These are phyloP conservation scores for Yponomeuta evonymella DNA, from an alignment of 2,888 invertebrate species.

Conservation along the genomic window DNA sequence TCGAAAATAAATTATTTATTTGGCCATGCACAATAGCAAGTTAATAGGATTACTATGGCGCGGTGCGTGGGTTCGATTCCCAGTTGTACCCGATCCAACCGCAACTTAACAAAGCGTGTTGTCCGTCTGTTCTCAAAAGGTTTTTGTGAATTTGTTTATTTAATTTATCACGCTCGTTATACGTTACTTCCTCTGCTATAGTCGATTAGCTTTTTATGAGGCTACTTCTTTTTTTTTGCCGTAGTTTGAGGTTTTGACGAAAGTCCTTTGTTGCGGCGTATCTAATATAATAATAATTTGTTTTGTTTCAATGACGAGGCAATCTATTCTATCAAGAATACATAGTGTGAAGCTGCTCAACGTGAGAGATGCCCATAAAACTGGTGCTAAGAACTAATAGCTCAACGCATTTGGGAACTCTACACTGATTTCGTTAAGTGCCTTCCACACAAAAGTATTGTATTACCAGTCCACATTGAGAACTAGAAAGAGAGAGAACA, in stretches of 20 bases:
- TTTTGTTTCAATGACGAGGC: slow-evolving; percentile 6
- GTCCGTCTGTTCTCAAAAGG: slow-evolving; percentile 42
- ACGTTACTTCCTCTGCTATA: slow-evolving; percentile 67
- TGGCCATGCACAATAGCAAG: slow-evolving; percentile 56
- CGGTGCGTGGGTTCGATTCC: slow-evolving; percentile 62
- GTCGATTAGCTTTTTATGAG: slow-evolving; percentile 66
- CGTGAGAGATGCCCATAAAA: slow-evolving; percentile 7
- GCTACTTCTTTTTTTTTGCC: slow-evolving; percentile 39
- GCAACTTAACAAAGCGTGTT: slow-evolving; percentile 47
- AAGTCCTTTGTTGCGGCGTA: slow-evolving; percentile 50
- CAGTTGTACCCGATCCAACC: slow-evolving; percentile 46
- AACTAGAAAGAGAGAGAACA: slow-evolving; percentile 63
- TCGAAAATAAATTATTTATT: slow-evolving; percentile 69
- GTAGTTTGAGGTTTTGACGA: slow-evolving; percentile 40
- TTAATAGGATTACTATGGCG: slow-evolving; percentile 62
- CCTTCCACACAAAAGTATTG: slow-evolving; percentile 76
- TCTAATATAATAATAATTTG: slow-evolving; percentile 3
- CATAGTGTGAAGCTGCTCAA: not conserved
- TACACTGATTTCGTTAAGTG: slow-evolving; percentile 56
- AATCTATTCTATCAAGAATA: not conserved
- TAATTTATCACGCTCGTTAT: slow-evolving; percentile 73
- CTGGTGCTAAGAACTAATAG: slow-evolving; percentile 37
- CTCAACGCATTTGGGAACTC: slow-evolving; percentile 49
- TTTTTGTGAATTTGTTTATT: slow-evolving; percentile 74
- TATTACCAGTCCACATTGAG: slow-evolving; percentile 70